Evolutionary conservation across 1,140 invertebrate genomes (phyloP).

Genomic region (Drosophila parvula): DNA sequence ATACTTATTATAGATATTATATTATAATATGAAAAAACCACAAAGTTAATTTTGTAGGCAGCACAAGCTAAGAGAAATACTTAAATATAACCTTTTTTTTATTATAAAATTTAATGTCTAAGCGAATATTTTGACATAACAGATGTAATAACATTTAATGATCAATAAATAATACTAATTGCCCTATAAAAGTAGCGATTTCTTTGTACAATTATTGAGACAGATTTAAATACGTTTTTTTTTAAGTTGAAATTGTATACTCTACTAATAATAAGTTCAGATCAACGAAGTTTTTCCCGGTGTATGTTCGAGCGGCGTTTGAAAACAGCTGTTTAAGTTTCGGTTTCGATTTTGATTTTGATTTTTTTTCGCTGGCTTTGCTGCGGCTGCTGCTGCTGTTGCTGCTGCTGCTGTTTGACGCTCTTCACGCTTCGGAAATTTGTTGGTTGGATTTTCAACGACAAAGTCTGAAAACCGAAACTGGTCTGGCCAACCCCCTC

Average conservation of each 20-base stretch:
- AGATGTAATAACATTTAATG: background rate
- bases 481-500: slow-evolving; percentile 63
- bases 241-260: slow-evolving; percentile 22
- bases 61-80: no score
- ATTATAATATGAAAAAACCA: no score
- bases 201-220: background rate
- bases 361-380: slow-evolving; percentile 18
- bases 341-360: slow-evolving; percentile 23
- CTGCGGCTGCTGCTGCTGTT: slow-evolving; percentile 13
- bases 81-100: no score
- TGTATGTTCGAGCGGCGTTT: slow-evolving; percentile 6
- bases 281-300: background rate
- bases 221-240: background rate
- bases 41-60: no score
- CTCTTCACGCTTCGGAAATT: slow-evolving; percentile 75
- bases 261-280: background rate
- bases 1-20: no score
- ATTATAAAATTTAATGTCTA: background rate
- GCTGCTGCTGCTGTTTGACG: slow-evolving; percentile 19
- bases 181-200: background rate
- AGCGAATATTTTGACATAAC: background rate
- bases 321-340: slow-evolving; percentile 64
- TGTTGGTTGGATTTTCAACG: slow-evolving; percentile 67
- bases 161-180: slow-evolving; percentile 3
- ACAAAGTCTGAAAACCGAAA: slow-evolving; percentile 69